phyloP scores from a whole-genome alignment of 92 coral and sea anemone species.

The Bergia sp. region DNA sequence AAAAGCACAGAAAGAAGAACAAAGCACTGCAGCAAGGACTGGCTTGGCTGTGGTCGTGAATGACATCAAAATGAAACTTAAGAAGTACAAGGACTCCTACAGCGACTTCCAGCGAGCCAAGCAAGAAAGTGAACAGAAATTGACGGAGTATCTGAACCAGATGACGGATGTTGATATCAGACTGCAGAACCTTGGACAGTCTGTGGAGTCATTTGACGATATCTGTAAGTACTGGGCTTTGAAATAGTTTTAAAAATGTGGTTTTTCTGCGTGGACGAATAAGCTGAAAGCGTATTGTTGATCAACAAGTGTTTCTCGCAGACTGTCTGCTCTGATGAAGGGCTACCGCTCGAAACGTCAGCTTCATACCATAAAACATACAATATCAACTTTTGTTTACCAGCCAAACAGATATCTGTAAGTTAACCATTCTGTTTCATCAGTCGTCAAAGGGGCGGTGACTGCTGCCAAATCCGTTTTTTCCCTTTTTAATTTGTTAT shows the following conservation, averaged over 20 bases:
- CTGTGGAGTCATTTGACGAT: conserved; percentile 75
- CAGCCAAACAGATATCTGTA: too few relatives aligned
- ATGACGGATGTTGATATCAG: conserved; percentile 67
- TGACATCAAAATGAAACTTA: conserved; percentile 59
- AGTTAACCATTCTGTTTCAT: not conserved
- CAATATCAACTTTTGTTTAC: too few relatives aligned
- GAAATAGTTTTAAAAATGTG: too few relatives aligned
- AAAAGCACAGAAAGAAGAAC: conserved; percentile 57
- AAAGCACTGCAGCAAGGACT: conserved; percentile 61
- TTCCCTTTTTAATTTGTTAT: too few relatives aligned
- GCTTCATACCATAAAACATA: too few relatives aligned
- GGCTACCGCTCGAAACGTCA: too few relatives aligned
- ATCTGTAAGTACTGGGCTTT: conserved; percentile 62
- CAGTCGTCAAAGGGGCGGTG: not conserved
- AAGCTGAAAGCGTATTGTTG: too few relatives aligned
- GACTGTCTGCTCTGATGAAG: too few relatives aligned
- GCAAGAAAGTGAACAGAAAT: conserved; percentile 69
- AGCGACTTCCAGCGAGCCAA: conserved; percentile 58
- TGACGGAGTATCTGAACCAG: conserved; percentile 56
- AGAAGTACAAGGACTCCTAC: conserved; percentile 62
- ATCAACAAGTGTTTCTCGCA: too few relatives aligned
- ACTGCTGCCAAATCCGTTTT: too few relatives aligned
- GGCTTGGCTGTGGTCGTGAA: conserved; percentile 63
- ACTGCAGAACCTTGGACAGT: conserved; percentile 72
- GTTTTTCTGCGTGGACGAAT: too few relatives aligned